Evolutionary conservation across 2,888 invertebrate genomes (phyloP).

Genomic region (Watsonalla binaria): DNA sequence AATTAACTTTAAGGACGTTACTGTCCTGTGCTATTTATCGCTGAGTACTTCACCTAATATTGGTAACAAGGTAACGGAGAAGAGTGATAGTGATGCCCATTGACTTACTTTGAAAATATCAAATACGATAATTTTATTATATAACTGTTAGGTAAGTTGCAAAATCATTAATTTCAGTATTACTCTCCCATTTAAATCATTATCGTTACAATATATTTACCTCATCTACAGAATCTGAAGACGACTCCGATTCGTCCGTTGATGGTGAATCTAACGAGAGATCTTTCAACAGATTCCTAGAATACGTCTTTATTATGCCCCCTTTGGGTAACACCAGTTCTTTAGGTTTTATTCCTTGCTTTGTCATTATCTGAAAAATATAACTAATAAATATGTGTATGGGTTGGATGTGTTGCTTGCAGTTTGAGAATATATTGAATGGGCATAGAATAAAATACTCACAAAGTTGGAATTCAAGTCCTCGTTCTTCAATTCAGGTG

Average conservation of each 20-base stretch:
- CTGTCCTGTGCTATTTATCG: no score
- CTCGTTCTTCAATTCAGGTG: slow-evolving; percentile 19
- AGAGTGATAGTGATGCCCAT: no score
- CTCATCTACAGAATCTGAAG: background rate
- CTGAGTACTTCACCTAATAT: no score
- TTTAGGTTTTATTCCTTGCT: slow-evolving; percentile 22
- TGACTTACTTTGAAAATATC: no score
- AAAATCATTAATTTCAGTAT: no score
- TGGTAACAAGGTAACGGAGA: no score
- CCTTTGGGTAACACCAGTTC: slow-evolving; percentile 6
- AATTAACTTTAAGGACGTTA: no score
- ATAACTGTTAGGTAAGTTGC: no score
- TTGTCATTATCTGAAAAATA: slow-evolving; percentile 28
- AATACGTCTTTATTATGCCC: background rate
- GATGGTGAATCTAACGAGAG: background rate
- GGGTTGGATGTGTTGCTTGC: no score
- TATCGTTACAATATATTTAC: background rate
- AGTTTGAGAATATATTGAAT: background rate
- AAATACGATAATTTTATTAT: no score
- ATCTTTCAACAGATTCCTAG: background rate
- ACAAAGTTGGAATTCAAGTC: slow-evolving; percentile 32
- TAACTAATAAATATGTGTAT: background rate
- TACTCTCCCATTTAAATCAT: no score
- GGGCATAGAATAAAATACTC: no score
- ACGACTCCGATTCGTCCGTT: background rate